Percentiles rank a stretch among this genome's conserved stretches.
These are phyloP conservation scores for Myotis myotis DNA, from an alignment of 2,797 vertebrate genomes.

Conservation along the genomic window DNA sequence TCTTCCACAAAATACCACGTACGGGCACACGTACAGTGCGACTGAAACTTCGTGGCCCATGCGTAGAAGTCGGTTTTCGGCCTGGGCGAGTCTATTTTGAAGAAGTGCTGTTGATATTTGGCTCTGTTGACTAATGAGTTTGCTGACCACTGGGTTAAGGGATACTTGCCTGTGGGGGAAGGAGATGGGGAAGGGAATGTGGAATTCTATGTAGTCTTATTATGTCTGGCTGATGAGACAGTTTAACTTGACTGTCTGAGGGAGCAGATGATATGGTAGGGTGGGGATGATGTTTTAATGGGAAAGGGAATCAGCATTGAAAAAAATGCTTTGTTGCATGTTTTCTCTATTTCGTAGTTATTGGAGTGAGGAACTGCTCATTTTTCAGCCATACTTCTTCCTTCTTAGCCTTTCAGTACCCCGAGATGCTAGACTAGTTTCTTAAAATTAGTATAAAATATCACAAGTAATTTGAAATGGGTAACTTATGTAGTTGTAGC, in stretches of 20 bases:
- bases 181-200: not conserved
- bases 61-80: too few species aligned
- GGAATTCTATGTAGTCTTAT: not conserved
- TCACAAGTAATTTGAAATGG: not conserved
- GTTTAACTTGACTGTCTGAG: not conserved
- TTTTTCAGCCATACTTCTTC: not conserved
- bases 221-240: not conserved
- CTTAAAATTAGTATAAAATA: constrained; percentile 43
- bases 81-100: too few species aligned
- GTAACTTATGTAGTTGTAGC: not conserved
- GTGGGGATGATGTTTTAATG: not conserved
- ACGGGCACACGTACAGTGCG: too few species aligned
- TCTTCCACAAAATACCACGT: too few species aligned
- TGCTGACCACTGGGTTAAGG: too few species aligned
- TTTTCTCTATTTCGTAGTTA: not conserved
- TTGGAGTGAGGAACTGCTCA: not conserved
- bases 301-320: not conserved
- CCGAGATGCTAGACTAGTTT: not conserved
- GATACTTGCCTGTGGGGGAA: too few species aligned
- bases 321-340: not conserved
- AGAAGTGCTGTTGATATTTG: too few species aligned
- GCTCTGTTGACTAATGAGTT: too few species aligned
- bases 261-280: not conserved
- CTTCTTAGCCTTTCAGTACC: not conserved
- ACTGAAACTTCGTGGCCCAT: too few species aligned